phyloP scores from a whole-genome alignment of 2,113 vertebrate genomes.

The Boulengeromyrus knoepffleri region DNA sequence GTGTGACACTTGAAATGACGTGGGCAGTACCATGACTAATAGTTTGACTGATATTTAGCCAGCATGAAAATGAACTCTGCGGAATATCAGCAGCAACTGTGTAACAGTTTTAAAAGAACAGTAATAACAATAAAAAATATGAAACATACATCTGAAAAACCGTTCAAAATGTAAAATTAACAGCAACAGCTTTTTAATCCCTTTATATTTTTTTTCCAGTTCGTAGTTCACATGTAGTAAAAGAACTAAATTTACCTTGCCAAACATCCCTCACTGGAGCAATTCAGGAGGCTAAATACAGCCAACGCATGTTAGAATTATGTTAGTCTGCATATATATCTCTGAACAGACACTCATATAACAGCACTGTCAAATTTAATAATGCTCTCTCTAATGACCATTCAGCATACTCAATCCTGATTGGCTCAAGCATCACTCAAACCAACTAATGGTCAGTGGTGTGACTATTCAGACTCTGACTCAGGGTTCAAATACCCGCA shows the following conservation, averaged over 20 bases:
- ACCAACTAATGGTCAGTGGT: not conserved
- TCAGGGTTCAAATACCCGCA: not conserved
- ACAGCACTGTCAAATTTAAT: not conserved
- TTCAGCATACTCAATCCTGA: not conserved
- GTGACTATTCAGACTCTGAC: not conserved
- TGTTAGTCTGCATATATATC: not conserved
- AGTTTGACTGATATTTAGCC: slow-evolving; percentile 22
- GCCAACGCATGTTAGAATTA: not conserved
- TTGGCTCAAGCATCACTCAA: not conserved
- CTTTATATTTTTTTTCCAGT: not conserved
- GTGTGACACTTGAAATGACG: slow-evolving; percentile 22
- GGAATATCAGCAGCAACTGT: slow-evolving; percentile 35
- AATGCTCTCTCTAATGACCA: not conserved
- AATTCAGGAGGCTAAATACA: not conserved
- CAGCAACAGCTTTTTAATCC: slow-evolving; percentile 1
- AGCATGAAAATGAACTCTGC: slow-evolving; percentile 36
- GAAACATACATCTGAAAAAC: slow-evolving; percentile 18
- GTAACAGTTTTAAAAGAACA: slow-evolving; percentile 31
- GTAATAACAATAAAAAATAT: slow-evolving; percentile 23
- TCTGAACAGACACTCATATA: not conserved
- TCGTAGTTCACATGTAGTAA: slow-evolving; percentile 25
- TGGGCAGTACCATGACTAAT: not conserved
- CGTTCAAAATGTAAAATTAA: slow-evolving; percentile 42
- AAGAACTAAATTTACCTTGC: not conserved
- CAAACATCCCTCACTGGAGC: not conserved